Base-by-base conservation (phyloP, 2,113 vertebrate genomes). In the Carassius auratus region DNA sequence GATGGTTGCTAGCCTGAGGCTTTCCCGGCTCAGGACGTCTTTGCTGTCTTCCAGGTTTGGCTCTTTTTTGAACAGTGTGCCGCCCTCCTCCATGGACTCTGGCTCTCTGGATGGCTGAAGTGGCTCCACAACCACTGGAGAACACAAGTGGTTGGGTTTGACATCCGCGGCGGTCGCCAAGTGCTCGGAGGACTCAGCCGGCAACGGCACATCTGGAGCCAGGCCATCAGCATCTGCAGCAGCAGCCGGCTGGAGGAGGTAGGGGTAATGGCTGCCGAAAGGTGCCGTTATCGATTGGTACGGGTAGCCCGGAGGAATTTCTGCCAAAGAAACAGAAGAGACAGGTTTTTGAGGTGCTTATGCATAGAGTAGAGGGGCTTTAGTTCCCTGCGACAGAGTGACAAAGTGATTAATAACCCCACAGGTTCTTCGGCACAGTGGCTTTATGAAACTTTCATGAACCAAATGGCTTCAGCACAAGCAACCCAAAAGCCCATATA, bases 221-320 rank as follows among this genome's bases (percentile, higher is more conserved):
- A 95, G 90, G 69, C 95, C 93, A 0, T 96, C 97, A 0, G 95
- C 92, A 0, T 95, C 96, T 0, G 96, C 88, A 0, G 96, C 95
- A 0, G 96, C 84, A 0, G 96, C 89, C 15, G 96, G 93, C 89
- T 97, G 96, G 12, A 96, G 92, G 90, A 96, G 96, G 93, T 96
- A 98, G 0, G 96, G 94, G 88, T 96, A 97, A 79, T 96, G 93
- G 85, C 96, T 95, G 90, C 96, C 93, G 0, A 96, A 98, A 8
- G 97, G 95, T 0, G 96, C 93, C 0, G 96, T 95, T 87, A 98
- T 91, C 36, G 97, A 95, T 86, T 95, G 97, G 89, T 97, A 98
- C 1, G 96, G 94, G 87, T 97, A 99, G 88, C 96, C 94, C 0
- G 95, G 92, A 4, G 96, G 94, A n/a, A 97, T 93, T 77, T 98